Evolutionary conservation across 2,888 invertebrate genomes (phyloP), one percentile per base, ranked within the genome.

Genomic region (Crocallis elinguaria): DNA sequence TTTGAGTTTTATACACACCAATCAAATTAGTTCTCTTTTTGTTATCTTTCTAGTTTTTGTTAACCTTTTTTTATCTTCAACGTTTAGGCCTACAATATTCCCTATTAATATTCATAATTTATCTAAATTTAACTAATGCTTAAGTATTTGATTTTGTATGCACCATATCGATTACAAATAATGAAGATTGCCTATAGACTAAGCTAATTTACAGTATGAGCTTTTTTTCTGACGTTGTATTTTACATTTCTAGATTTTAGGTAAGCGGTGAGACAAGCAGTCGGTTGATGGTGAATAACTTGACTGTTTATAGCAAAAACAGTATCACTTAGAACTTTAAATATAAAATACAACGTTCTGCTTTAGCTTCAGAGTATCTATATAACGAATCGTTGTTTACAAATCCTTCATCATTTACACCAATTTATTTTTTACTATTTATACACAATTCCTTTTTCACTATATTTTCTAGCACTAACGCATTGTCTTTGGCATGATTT

Each of bases 401-500:
- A 46, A 14, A 49, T 3, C 25, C 35, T 49, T 36, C 29, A 42
- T 35, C 11, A 41, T 13, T 27, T 41, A n/a, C 33, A 33, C 25
- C 21, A 23, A 2, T 19, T 7, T 7, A 1, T 9, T 13, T 33
- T 13, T 33, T 8, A 38, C 25, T 33, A 7, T 17, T 13, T 19
- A 35, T 19, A 41, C 41, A 41, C 14, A 12, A 30, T 19, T 42
- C n/a, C 43, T 12, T 9, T 12, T 29, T 37, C 3, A 14, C 21
- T 37, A 41, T 14, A 27, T 16, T 33, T 25, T 2, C 33, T 43
- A 35, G 5, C 27, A 30, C 46, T 30, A 12, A 6, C 16, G 2
- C 0, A 62, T 60, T 63, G 71, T 79, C 75, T 78, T 73, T 77
- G 64, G 70, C 62, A 73, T 75, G 55, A 64, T 69, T 75, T 68